These are phyloP conservation scores for Corythornis leucogaster DNA, from an alignment of 2,797 vertebrate species.

Conservation along the genomic window DNA sequence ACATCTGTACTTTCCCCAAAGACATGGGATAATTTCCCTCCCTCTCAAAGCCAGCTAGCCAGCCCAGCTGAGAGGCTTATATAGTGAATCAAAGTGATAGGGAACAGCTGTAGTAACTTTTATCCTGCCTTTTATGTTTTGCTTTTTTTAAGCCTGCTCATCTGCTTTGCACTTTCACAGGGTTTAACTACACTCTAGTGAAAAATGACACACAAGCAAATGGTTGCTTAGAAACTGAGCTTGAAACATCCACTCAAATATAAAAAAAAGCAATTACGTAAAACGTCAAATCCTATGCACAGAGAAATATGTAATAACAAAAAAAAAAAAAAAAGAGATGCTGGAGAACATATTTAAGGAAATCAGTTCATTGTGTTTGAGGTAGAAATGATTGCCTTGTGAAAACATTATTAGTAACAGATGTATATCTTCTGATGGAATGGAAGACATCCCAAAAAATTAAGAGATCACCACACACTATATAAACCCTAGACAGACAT, in stretches of 20 bases:
- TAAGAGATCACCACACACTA: background rate
- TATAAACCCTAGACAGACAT: background rate
- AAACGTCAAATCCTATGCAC: background rate
- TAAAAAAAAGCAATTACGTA: background rate
- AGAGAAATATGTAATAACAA: constrained; percentile 1
- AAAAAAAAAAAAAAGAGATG: constrained; percentile 55
- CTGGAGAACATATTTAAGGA: constrained; percentile 64
- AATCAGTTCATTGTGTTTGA: constrained; percentile 33
- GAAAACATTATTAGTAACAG: constrained; percentile 56
- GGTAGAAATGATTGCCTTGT: constrained; percentile 25
- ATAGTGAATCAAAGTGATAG: background rate
- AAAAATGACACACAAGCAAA: background rate
- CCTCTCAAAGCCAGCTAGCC: background rate
- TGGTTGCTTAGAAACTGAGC: background rate
- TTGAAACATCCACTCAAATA: background rate
- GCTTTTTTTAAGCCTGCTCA: background rate
- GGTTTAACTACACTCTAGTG: background rate
- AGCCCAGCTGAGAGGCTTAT: background rate
- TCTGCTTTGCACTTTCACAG: background rate
- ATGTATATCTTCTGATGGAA: constrained; percentile 36
- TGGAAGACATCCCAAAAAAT: background rate
- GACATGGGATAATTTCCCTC: background rate
- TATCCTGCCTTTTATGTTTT: background rate
- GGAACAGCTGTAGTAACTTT: background rate
- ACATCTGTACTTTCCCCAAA: background rate